Percentiles rank a stretch among this genome's conserved stretches.
Evolutionary conservation across 1,140 invertebrate genomes (phyloP).

Genomic region (Papilio helenus): DNA sequence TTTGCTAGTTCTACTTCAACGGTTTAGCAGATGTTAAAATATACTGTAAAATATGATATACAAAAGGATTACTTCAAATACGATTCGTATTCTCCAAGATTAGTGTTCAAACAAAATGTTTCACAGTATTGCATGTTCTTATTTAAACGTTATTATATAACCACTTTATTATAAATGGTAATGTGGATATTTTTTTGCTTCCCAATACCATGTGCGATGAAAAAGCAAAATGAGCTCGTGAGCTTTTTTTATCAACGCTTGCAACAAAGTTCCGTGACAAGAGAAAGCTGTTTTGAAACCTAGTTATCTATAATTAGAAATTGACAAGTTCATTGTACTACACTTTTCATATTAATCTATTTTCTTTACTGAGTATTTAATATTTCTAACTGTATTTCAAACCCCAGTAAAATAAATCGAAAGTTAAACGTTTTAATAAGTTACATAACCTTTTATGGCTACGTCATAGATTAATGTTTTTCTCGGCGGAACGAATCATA

Average conservation of each 20-base stretch:
- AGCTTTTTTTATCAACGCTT: conserved; percentile 41
- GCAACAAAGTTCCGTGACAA: conserved; percentile 50
- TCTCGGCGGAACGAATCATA: conserved; percentile 20
- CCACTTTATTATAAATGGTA: conserved; percentile 33
- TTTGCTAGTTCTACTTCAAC: too few relatives aligned
- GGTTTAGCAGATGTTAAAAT: too few relatives aligned
- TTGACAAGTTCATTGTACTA: background rate
- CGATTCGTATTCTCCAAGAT: too few relatives aligned
- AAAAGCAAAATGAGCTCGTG: conserved; percentile 40
- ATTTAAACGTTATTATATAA: too few relatives aligned
- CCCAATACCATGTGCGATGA: conserved; percentile 32
- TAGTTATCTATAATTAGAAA: conserved; percentile 12
- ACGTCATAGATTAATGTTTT: conserved; percentile 28
- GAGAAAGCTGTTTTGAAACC: conserved; percentile 48
- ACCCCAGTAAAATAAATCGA: background rate
- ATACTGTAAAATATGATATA: too few relatives aligned
- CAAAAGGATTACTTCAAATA: too few relatives aligned
- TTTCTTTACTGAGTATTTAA: background rate
- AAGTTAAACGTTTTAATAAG: conserved; percentile 1
- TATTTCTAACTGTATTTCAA: background rate
- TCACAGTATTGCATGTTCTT: too few relatives aligned
- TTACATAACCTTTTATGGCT: background rate
- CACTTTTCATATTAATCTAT: background rate
- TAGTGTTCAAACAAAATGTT: too few relatives aligned
- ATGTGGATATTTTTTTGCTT: conserved; percentile 36